These are phyloP conservation scores for Tetragonula carbonaria DNA, from an alignment of 2,888 invertebrate genomes.

Conservation along the genomic window DNA sequence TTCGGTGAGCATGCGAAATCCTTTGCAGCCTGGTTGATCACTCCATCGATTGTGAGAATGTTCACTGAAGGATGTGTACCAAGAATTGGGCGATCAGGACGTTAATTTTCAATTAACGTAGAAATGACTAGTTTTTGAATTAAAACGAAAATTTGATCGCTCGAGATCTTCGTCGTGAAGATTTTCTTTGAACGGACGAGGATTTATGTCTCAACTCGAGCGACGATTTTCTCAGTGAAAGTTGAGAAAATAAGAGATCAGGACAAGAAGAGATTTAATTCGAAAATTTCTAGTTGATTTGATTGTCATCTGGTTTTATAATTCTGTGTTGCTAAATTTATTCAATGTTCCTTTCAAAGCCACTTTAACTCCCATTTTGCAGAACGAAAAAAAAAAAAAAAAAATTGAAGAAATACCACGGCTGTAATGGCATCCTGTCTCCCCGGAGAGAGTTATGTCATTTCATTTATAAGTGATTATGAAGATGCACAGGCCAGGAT, in stretches of 20 bases:
- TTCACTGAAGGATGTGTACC: background rate
- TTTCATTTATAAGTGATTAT: slow-evolving; percentile 3
- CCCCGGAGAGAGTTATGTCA: slow-evolving; percentile 14
- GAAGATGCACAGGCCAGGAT: background rate
- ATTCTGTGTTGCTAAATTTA: background rate
- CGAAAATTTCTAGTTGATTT: too few relatives aligned
- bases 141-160: too few relatives aligned
- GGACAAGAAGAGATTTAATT: too few relatives aligned
- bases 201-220: too few relatives aligned
- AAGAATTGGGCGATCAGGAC: background rate
- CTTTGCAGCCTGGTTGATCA: slow-evolving; percentile 1
- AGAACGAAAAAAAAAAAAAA: too few relatives aligned
- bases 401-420: background rate
- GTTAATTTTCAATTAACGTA: background rate
- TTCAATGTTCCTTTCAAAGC: background rate
- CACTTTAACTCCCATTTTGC: background rate
- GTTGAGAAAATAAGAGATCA: too few relatives aligned
- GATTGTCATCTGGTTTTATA: too few relatives aligned
- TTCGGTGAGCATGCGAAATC: background rate
- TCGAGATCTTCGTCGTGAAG: too few relatives aligned
- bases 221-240: too few relatives aligned
- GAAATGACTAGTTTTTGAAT: background rate
- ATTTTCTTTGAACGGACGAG: too few relatives aligned
- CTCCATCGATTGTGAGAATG: background rate
- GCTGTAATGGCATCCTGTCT: background rate